Conservation (phyloP, 1,140 invertebrate genomes). For the Gonatopus flavifemur region DNA sequence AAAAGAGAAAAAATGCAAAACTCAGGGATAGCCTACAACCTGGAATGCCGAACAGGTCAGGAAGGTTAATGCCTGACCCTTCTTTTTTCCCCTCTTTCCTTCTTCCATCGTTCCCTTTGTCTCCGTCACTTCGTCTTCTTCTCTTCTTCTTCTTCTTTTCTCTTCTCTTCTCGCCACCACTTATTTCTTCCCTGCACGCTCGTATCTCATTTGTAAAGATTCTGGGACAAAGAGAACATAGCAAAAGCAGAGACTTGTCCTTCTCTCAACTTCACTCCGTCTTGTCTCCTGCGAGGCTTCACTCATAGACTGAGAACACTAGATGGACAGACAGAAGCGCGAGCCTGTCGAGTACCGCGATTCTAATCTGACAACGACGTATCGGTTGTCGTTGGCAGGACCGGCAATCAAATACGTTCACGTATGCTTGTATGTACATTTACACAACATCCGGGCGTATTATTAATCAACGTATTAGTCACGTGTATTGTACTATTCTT, state of each 20-base stretch:
- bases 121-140: constrained; percentile 8
- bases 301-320: constrained; percentile 23
- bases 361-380: constrained; percentile 56
- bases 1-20: too few species aligned
- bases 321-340: constrained; percentile 51
- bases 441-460: too few species aligned
- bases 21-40: constrained; percentile 20
- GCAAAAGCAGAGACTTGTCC: constrained; percentile 40
- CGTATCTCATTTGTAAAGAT: constrained; percentile 53
- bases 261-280: constrained; percentile 41
- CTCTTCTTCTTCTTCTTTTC: constrained; percentile 14
- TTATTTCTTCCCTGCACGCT: constrained; percentile 24
- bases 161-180: constrained; percentile 30
- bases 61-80: constrained; percentile 28
- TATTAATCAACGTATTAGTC: too few species aligned
- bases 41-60: constrained; percentile 40
- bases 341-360: constrained; percentile 53
- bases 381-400: constrained; percentile 32
- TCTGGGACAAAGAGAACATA: constrained; percentile 51
- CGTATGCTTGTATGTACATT: too few species aligned
- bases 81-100: constrained; percentile 31
- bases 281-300: constrained; percentile 33
- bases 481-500: too few species aligned
- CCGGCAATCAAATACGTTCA: constrained; percentile 29
- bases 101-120: too few species aligned